Base-by-base conservation (phyloP, 2,113 vertebrate species). In the Notechis scutatus region DNA sequence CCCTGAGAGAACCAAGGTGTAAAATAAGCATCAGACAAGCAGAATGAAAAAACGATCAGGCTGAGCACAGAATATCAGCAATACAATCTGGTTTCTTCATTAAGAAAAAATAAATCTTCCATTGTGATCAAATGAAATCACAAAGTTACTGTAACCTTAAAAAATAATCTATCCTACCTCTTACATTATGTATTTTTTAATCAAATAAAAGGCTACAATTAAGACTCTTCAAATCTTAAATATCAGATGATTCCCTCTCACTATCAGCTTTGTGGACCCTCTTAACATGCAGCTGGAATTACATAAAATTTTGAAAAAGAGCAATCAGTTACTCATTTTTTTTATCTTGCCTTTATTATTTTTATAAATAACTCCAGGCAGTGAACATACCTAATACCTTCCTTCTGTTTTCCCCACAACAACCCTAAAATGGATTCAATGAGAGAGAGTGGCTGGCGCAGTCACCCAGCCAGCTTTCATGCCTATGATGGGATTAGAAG, bases 1-100 rank as follows among this genome's bases (percentile, higher is more conserved):
- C 97, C 92, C 98, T 98, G 94, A 91, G 92, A 59, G 94, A 47
- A 10, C 55, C 95, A 92, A 95, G 92, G 20, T 92, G 20, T 92
- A 89, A 94, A 96, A 89, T 91, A 20, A 81, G 26, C 39, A 29
- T 34, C 74, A 56, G 4, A 29, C n/a, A 42, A 54, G n/a, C 5
- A n/a, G 23, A 89, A 54, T 29, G 34, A 85, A 69, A 85, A 26
- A 45, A 3, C 3, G 20, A 29, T 24, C 61, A n/a, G 45, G 45
- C 61, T 81, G 34, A 89, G 39, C 24, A 7, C 11, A 64, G 15
- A n/a, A 1, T 4, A 52, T 34, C 3, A 69, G 34, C 11, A 87
- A 81, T 10, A 23, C 8, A 56, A 56, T 56, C 7, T 45, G 15
- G 56, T n/a, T 81, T 81, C 1, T 29, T 56, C 61, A 14, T 3